Evolutionary conservation across 1,140 invertebrate genomes (phyloP), one percentile per base, ranked within the genome.

Genomic region (Aporrectodea caliginosa): DNA sequence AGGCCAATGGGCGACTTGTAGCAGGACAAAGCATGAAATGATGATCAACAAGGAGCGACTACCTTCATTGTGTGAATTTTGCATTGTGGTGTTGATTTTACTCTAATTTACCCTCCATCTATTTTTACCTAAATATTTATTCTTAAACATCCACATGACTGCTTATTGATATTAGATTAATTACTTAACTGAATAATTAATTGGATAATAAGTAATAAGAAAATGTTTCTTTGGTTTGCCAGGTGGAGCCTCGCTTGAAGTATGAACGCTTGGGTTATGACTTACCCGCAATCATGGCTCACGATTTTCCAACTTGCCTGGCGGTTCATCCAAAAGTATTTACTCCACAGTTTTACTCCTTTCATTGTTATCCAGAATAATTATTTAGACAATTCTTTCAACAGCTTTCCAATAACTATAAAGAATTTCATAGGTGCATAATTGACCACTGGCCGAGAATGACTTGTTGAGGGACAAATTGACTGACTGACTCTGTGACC

Each of bases 171-270:
- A 22, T 58, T 22, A 12, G 6, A 58, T 58, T 58, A 22, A 12
- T 58, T 6, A 12, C 22, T 58, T 58, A 58, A 12, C 6, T 58
- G 6, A 58, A 58, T 58, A 22, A 22, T 12, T 58, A 12, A 12
- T 22, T 58, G 43, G 6, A n/a, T n/a, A n/a, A n/a, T n/a, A n/a
- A n/a, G n/a, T n/a, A n/a, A n/a, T n/a, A n/a, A n/a, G n/a, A n/a
- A n/a, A n/a, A n/a, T n/a, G n/a, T 58, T 58, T 6, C 43, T 58
- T 74, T 75, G 32, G 81, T 81, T 34, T 78, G 86, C 85, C 93
- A 97, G 85, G 91, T 93, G 79, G 96, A 98, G 86, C 96, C 96
- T 0, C 94, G 94, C 88, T 90, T 98, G 30, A 97, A 97, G 88
- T 98, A 96, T 89, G 92, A 93, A 82, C 90, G 96, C 74, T 92